phyloP scores from a whole-genome alignment of 2,797 vertebrate genomes.

The Eulemur rubriventer region DNA sequence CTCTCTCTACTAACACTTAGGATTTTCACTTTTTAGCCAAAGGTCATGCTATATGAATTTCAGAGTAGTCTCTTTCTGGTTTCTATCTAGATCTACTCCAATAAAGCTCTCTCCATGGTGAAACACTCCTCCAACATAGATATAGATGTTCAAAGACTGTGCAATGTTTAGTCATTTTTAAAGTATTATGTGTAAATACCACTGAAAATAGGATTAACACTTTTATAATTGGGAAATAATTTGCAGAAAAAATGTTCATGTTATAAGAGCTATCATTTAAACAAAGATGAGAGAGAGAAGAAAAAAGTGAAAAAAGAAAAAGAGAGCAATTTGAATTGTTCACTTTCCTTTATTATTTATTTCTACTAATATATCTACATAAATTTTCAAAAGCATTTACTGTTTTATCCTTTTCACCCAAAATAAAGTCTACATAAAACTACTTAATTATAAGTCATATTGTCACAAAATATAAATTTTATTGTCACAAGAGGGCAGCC shows the following conservation, averaged over 20 bases:
- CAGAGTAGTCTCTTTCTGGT: background rate
- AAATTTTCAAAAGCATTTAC: background rate
- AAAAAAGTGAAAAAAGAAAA: background rate
- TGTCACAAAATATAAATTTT: constrained; percentile 23
- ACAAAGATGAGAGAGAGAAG: constrained; percentile 1
- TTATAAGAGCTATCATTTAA: background rate
- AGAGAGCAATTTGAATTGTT: background rate
- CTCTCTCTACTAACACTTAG: background rate
- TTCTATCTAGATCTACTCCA: background rate
- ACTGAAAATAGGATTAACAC: background rate
- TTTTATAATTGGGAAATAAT: background rate
- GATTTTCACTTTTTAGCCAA: background rate
- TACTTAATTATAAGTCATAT: background rate
- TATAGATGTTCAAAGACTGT: background rate
- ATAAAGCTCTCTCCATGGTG: background rate
- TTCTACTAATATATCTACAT: background rate
- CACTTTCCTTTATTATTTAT: background rate
- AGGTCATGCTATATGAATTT: background rate
- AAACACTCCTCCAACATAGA: background rate
- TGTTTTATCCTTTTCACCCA: background rate
- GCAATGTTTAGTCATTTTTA: background rate
- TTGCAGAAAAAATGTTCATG: background rate
- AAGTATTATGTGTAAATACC: background rate
- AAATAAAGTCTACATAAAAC: background rate
- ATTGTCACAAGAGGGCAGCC: constrained; percentile 27